Evolutionary conservation across 2,888 invertebrate genomes (phyloP).

Genomic region (Automeris io): DNA sequence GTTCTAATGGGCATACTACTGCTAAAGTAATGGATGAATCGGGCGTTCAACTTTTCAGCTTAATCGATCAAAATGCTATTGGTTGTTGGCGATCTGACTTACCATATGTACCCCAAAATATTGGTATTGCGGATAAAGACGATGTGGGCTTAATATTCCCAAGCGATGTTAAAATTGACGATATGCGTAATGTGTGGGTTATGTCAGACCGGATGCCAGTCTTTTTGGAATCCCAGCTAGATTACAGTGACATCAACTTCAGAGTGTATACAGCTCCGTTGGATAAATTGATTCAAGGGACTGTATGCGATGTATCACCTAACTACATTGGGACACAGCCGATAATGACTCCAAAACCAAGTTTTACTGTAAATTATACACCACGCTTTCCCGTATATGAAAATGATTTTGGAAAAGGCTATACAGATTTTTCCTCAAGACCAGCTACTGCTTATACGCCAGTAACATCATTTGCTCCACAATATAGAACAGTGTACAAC

Average conservation of each 20-base stretch:
- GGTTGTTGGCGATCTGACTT: conserved; percentile 88
- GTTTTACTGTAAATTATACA: conserved; percentile 11
- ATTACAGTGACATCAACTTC: conserved; percentile 87
- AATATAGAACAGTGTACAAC: conserved; percentile 21
- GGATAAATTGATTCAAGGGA: conserved; percentile 80
- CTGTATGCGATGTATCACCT: conserved; percentile 79
- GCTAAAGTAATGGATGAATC: conserved; percentile 84
- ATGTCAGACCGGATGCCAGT: conserved; percentile 90
- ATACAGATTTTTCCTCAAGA: conserved; percentile 16
- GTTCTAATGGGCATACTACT: conserved; percentile 82
- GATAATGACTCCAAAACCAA: conserved; percentile 9
- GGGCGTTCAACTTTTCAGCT: conserved; percentile 85
- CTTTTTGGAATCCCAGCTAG: conserved; percentile 81
- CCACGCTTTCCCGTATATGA: conserved; percentile 18
- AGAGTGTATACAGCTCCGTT: conserved; percentile 84
- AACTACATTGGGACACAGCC: conserved; percentile 12
- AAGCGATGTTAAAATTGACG: conserved; percentile 86
- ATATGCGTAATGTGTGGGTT: conserved; percentile 84
- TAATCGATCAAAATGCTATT: conserved; percentile 88
- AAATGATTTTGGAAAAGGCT: conserved; percentile 16
- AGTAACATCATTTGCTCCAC: neutral
- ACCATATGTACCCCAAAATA: conserved; percentile 80
- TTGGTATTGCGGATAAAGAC: conserved; percentile 84
- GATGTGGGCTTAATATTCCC: conserved; percentile 87
- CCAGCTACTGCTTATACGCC: conserved; percentile 17